phyloP scores from a whole-genome alignment of 2,797 vertebrate genomes.

The Gobionotothen gibberifrons region DNA sequence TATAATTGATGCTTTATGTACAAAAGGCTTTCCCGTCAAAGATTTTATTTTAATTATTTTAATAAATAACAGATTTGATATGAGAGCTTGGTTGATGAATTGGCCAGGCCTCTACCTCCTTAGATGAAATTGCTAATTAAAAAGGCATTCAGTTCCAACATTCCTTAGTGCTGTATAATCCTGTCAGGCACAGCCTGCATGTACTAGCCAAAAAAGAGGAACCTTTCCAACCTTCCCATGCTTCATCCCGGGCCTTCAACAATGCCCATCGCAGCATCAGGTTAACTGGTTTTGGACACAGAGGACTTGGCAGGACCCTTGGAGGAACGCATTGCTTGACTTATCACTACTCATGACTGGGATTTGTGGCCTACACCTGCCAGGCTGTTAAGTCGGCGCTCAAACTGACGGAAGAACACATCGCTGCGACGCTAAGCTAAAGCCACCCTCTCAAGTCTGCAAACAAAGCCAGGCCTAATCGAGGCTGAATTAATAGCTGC shows the following conservation, averaged over 20 bases:
- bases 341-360: constrained; percentile 59
- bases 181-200: constrained; percentile 20
- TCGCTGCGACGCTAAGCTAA: constrained; percentile 49
- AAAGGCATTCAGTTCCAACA: constrained; percentile 10
- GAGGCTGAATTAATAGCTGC: constrained; percentile 16
- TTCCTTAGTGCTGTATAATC: constrained; percentile 33
- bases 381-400: constrained; percentile 12
- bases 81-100: neutral
- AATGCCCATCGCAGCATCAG: neutral
- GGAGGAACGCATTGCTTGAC: constrained; percentile 22
- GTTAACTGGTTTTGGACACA: constrained; percentile 14
- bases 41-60: too few relatives aligned
- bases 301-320: constrained; percentile 14
- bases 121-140: neutral
- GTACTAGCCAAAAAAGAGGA: constrained; percentile 3
- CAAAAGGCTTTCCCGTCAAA: neutral
- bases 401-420: constrained; percentile 43
- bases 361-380: constrained; percentile 57
- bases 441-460: constrained; percentile 43
- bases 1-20: neutral
- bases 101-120: neutral
- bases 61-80: neutral
- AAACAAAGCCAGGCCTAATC: constrained; percentile 21
- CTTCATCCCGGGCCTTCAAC: neutral
- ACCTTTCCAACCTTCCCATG: constrained; percentile 12